phyloP scores from a whole-genome alignment of 2,888 invertebrate species.

The Amaurobius ferox region DNA sequence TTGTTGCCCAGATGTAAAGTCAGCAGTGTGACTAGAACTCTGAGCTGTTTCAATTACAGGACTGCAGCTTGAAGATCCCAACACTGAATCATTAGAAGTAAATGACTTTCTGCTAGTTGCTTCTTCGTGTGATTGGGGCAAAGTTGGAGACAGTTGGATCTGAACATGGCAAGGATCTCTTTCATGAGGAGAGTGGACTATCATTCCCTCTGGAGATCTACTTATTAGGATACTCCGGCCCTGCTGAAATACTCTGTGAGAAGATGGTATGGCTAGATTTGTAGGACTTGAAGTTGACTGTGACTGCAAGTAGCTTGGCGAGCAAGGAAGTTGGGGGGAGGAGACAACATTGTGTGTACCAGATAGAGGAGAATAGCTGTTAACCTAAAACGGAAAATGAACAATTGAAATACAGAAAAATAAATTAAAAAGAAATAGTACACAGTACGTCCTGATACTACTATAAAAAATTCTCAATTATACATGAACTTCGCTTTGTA shows the following conservation, averaged over 20 bases:
- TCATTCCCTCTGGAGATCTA: conserved; percentile 44
- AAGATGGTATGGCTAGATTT: conserved; percentile 8
- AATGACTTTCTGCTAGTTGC: conserved; percentile 18
- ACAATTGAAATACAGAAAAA: background rate
- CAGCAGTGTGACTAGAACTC: background rate
- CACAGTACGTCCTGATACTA: too few relatives aligned
- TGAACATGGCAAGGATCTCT: conserved; percentile 35
- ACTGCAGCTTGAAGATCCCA: conserved; percentile 38
- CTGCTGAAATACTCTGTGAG: conserved; percentile 41
- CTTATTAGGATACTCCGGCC: conserved; percentile 56
- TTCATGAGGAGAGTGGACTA: conserved; percentile 29
- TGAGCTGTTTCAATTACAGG: conserved; percentile 22
- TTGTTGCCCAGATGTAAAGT: conserved; percentile 14
- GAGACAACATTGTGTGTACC: conserved; percentile 31
- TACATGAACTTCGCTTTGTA: too few relatives aligned
- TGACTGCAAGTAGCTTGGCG: conserved; percentile 38
- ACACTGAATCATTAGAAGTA: conserved; percentile 26
- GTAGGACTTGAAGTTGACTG: conserved; percentile 39
- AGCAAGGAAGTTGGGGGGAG: conserved; percentile 36
- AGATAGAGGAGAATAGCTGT: conserved; percentile 38
- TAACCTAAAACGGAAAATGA: conserved; percentile 37
- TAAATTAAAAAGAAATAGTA: background rate
- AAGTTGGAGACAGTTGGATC: conserved; percentile 43
- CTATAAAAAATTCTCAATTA: too few relatives aligned
- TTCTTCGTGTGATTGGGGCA: conserved; percentile 16